phyloP scores from a whole-genome alignment of 2,888 invertebrate species.

The Neocrepidodera transversa region DNA sequence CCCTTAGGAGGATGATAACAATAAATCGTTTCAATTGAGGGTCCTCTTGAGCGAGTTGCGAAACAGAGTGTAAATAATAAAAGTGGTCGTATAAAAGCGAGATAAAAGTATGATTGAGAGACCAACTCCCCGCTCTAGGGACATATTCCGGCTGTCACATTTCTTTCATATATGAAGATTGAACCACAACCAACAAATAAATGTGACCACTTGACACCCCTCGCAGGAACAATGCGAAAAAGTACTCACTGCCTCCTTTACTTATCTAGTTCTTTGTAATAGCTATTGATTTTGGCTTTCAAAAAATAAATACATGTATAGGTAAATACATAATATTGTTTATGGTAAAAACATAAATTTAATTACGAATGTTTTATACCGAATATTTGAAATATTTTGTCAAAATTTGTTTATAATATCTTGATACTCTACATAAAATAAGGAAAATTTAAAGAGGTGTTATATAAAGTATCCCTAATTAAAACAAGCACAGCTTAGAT shows the following conservation, averaged over 20 bases:
- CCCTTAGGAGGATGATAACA: conserved; percentile 48
- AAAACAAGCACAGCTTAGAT: too few relatives aligned
- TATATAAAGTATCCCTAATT: too few relatives aligned
- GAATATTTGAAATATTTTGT: too few relatives aligned
- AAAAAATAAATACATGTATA: too few relatives aligned
- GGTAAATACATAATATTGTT: too few relatives aligned
- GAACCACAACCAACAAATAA: conserved; percentile 58
- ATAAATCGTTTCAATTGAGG: conserved; percentile 57
- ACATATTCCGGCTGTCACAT: conserved; percentile 59
- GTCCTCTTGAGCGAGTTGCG: conserved; percentile 49
- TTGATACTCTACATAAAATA: too few relatives aligned
- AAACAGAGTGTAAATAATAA: conserved; percentile 55
- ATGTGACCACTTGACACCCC: conserved; percentile 59
- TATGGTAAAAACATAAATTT: too few relatives aligned
- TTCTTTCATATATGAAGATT: conserved; percentile 57
- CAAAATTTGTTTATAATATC: too few relatives aligned
- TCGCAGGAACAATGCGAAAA: conserved; percentile 32
- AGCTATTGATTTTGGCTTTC: too few relatives aligned
- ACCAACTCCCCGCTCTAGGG: conserved; percentile 52
- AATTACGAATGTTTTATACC: too few relatives aligned
- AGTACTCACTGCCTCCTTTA: conserved; percentile 21
- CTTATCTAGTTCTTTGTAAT: conserved; percentile 1
- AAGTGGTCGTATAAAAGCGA: conserved; percentile 51
- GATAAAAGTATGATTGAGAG: conserved; percentile 59
- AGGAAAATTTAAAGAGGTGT: too few relatives aligned